Percentiles rank a stretch among this genome's conserved stretches.
These are phyloP conservation scores for Dasypolia templi DNA, from an alignment of 2,888 invertebrate species.

Conservation along the genomic window DNA sequence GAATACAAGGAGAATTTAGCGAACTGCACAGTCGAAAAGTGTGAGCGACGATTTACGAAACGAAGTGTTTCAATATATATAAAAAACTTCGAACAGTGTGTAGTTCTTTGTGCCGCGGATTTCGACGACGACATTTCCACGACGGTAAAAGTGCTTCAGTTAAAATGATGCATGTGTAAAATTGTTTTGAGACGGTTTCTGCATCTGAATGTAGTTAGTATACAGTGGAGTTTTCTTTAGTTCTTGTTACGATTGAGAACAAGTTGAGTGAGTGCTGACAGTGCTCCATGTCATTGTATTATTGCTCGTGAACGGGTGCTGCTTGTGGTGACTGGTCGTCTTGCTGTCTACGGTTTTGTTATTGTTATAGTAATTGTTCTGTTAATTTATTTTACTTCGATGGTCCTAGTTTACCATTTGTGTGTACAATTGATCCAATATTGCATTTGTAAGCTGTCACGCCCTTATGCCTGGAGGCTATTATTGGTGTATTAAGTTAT, in stretches of 20 bases:
- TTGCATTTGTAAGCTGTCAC: no score
- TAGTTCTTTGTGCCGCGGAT: constrained; percentile 55
- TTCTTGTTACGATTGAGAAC: constrained; percentile 22
- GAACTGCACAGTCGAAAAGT: constrained; percentile 42
- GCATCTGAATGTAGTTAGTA: constrained; percentile 43
- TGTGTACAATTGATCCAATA: no score
- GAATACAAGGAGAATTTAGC: constrained; percentile 31
- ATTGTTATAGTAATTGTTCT: no score
- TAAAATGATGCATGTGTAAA: constrained; percentile 59
- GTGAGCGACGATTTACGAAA: constrained; percentile 21
- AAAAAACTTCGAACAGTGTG: constrained; percentile 17
- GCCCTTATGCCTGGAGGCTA: no score
- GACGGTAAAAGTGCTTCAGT: constrained; percentile 61
- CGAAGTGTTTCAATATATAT: constrained; percentile 49
- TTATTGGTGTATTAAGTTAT: no score
- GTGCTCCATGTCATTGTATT: neutral
- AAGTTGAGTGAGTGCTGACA: constrained; percentile 4
- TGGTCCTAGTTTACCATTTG: no score
- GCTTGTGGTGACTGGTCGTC: no score
- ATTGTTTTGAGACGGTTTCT: constrained; percentile 31
- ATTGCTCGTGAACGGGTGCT: no score
- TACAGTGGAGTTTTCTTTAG: constrained; percentile 22
- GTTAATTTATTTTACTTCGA: no score
- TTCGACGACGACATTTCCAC: constrained; percentile 57
- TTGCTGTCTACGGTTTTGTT: no score